Conservation (phyloP, 2,888 invertebrate genomes). For the Taphrorychus bicolor region DNA sequence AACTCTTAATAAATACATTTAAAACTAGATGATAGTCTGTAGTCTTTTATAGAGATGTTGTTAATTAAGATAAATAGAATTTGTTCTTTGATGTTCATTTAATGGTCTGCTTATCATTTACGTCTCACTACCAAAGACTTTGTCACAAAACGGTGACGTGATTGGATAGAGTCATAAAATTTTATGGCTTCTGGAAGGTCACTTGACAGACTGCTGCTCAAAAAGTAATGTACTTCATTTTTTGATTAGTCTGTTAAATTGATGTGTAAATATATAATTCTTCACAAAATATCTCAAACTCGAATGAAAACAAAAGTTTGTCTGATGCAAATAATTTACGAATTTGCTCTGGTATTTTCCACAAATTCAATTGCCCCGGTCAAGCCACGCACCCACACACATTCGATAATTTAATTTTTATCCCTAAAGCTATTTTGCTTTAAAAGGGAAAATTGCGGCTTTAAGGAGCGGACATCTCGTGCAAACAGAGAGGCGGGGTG, state of each 20-base stretch:
- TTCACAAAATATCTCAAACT: neutral
- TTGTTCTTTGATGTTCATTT: conserved; percentile 6
- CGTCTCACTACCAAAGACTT: neutral
- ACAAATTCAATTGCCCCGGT: too few relatives aligned
- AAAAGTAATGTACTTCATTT: conserved; percentile 16
- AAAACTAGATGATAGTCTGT: conserved; percentile 25
- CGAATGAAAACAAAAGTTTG: neutral
- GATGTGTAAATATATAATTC: conserved; percentile 15
- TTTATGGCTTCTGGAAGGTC: conserved; percentile 22
- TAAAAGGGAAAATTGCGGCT: neutral
- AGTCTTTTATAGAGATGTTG: conserved; percentile 38
- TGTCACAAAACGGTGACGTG: too few relatives aligned
- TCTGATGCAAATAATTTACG: neutral
- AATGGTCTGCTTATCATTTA: neutral
- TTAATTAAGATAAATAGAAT: conserved; percentile 25
- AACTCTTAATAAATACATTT: conserved; percentile 34
- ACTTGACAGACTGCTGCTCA: conserved; percentile 39
- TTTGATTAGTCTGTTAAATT: conserved; percentile 20
- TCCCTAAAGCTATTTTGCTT: neutral
- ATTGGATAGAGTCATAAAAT: too few relatives aligned
- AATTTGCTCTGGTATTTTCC: too few relatives aligned
- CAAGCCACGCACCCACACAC: too few relatives aligned
- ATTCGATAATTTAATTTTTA: neutral
- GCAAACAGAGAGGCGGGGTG: neutral
- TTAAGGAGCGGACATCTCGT: neutral